These are phyloP conservation scores for Diuraphis noxia DNA, from an alignment of 1,140 invertebrate species.

Conservation along the genomic window DNA sequence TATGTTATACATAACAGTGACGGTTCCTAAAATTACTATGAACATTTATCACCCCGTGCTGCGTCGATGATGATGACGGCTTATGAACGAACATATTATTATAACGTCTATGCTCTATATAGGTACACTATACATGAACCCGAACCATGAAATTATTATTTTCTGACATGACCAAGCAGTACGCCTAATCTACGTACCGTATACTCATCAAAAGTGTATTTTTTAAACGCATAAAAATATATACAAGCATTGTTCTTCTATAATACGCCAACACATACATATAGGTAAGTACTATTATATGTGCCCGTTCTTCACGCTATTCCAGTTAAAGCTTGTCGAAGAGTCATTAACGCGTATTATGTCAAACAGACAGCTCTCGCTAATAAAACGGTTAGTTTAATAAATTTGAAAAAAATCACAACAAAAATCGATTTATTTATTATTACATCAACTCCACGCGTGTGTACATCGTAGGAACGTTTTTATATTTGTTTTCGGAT, in stretches of 20 bases:
- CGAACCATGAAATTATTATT: not conserved
- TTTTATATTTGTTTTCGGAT: not conserved
- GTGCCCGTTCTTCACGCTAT: not conserved
- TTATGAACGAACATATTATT: too few species aligned
- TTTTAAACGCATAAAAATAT: not conserved
- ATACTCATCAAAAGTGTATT: not conserved
- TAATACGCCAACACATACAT: not conserved
- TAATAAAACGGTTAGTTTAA: constrained; percentile 4
- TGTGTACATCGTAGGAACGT: not conserved
- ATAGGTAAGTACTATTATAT: not conserved
- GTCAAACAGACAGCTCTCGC: not conserved
- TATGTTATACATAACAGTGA: not conserved
- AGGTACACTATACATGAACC: not conserved
- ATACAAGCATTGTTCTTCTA: not conserved
- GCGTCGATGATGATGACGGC: too few species aligned
- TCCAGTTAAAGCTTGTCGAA: not conserved
- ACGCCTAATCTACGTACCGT: not conserved
- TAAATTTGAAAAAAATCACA: not conserved
- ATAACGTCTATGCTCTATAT: not conserved
- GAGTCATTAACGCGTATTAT: not conserved
- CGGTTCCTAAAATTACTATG: not conserved
- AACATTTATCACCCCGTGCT: not conserved
- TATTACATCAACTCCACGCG: not conserved
- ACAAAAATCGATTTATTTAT: constrained; percentile 11
- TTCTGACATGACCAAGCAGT: not conserved